These are phyloP conservation scores for Nibea albiflora DNA, from an alignment of 2,113 vertebrate species.

Conservation along the genomic window DNA sequence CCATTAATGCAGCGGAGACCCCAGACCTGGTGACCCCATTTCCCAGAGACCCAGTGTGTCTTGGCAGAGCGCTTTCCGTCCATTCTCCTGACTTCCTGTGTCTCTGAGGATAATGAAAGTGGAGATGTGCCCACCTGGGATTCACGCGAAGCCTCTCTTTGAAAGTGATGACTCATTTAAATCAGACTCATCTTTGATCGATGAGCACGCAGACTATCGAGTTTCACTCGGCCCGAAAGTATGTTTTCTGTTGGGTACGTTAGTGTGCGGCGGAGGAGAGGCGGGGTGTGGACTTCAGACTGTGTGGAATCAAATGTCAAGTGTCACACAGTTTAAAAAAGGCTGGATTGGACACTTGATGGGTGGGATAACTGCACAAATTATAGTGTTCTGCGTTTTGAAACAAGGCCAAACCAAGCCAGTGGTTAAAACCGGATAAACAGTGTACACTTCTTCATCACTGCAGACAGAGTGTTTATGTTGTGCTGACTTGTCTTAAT, in stretches of 20 bases:
- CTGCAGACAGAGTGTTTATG: constrained; percentile 11
- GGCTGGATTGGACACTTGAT: constrained; percentile 16
- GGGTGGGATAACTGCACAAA: constrained; percentile 29
- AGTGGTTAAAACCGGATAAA: constrained; percentile 43
- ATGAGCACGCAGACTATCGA: background rate
- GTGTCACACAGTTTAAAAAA: constrained; percentile 25
- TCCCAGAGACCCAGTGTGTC: background rate
- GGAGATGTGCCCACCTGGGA: constrained; percentile 12
- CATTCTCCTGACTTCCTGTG: constrained; percentile 36
- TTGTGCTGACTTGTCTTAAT: background rate
- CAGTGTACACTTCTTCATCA: constrained; percentile 17
- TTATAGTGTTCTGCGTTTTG: constrained; percentile 41
- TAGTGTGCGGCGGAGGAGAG: background rate
- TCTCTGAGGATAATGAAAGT: background rate
- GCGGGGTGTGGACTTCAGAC: constrained; percentile 16
- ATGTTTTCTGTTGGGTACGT: background rate
- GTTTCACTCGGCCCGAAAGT: background rate
- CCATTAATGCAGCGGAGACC: background rate
- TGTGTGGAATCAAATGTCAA: constrained; percentile 24
- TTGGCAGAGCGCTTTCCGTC: background rate
- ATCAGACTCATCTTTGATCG: background rate
- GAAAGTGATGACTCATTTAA: constrained; percentile 18
- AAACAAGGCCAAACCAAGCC: constrained; percentile 50
- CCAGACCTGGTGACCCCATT: constrained; percentile 4
- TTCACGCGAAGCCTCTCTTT: background rate